Base-by-base conservation (phyloP, 2,888 invertebrate species). In the Formica aserva region DNA sequence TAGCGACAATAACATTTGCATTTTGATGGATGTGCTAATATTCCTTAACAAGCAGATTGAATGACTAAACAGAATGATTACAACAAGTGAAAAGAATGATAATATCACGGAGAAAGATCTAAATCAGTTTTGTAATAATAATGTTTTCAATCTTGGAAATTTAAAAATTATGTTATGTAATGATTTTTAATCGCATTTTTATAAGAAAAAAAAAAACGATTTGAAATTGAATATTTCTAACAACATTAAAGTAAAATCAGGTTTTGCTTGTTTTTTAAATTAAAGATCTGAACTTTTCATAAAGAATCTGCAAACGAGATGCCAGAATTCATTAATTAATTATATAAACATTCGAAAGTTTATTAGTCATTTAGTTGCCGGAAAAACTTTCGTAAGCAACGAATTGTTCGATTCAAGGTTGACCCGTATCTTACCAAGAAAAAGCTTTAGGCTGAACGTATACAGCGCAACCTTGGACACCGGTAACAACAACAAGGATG, bases 401-500 rank as follows among this genome's bases (percentile, higher is more conserved):
- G n/a, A 32, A 29, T n/a, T 45, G 45, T 8, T 69, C 41, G 41
- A 69, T 15, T 55, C 57, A 72, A 80, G 60, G 60, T 60, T 45
- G 41, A 9, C 18, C 55, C 78, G 32, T 32, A 48, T 57, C 32
- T 65, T 71, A 5, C 63, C 41, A 18, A 67, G 13, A 22, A 32
- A 45, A 72, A 62, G 52, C 71, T 65, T 77, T 66, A 62, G 84
- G 83, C 83, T 80, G 81, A 85, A 77, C 67, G 78, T 66, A 75
- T 78, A 82, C 85, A 41, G 77, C 48, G 83, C 83, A 93, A 90
- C 91, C 93, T 93, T 92, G 93, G 89, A 89, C 88, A 90, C 78
- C 85, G 85, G 84, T 89, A 26, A 91, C 90, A 91, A 93, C 91
- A 94, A 93, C 92, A 93, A 93, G 93, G 93, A 94, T 93, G 89